Percentiles rank a stretch among this genome's conserved stretches.
Evolutionary conservation across 2,888 invertebrate species (phyloP).

Genomic region (Aporophyla lueneburgensis): DNA sequence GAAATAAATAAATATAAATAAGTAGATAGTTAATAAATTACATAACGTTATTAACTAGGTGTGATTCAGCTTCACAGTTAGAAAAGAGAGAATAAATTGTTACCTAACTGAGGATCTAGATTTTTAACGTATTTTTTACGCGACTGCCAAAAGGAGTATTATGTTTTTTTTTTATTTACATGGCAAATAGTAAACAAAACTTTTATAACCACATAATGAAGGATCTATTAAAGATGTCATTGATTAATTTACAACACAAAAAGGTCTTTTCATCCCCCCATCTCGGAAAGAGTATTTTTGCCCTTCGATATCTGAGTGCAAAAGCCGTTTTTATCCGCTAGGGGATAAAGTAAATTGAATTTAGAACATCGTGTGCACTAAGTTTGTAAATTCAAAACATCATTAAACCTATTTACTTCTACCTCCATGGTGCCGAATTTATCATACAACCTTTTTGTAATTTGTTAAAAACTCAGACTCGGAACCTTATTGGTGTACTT

Average conservation of each 20-base stretch:
- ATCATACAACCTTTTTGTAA: too few relatives aligned
- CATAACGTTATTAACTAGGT: constrained; percentile 9
- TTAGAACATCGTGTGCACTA: too few relatives aligned
- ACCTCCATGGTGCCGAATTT: too few relatives aligned
- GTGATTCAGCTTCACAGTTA: constrained; percentile 19
- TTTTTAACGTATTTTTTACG: neutral
- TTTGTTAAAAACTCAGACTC: too few relatives aligned
- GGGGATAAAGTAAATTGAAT: too few relatives aligned
- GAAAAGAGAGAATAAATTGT: constrained; percentile 32
- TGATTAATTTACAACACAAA: constrained; percentile 51
- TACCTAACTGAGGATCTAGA: constrained; percentile 17
- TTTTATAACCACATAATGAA: constrained; percentile 1
- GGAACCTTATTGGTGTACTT: too few relatives aligned
- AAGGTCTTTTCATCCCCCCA: too few relatives aligned
- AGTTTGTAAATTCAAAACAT: too few relatives aligned
- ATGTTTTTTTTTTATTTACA: neutral
- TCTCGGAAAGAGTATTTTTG: too few relatives aligned
- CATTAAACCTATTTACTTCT: too few relatives aligned
- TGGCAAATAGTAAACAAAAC: constrained; percentile 20
- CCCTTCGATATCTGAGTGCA: too few relatives aligned
- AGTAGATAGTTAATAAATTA: constrained; percentile 18
- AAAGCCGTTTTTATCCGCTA: too few relatives aligned
- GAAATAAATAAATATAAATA: neutral
- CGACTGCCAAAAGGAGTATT: neutral
- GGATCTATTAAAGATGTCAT: constrained; percentile 26